Evolutionary conservation across 1,140 invertebrate species (phyloP).

Genomic region (Drosophila sucinea): DNA sequence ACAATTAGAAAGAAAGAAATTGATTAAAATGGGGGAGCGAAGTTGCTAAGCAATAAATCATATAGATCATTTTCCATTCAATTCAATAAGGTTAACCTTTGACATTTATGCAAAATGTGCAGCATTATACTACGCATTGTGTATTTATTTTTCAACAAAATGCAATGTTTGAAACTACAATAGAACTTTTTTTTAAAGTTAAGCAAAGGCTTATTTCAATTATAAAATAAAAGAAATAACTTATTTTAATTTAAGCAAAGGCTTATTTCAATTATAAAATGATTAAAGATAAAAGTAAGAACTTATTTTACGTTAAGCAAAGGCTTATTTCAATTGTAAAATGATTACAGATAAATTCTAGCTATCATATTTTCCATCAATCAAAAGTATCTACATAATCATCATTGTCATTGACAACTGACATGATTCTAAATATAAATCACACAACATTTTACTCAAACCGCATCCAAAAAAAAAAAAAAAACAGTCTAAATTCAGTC

Average conservation of each 20-base stretch:
- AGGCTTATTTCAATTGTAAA: no score
- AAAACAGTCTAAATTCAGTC: background rate
- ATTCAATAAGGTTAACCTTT: background rate
- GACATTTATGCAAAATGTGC: no score
- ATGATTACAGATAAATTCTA: background rate
- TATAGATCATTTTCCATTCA: background rate
- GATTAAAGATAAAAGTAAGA: no score
- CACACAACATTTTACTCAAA: background rate
- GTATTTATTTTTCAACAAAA: no score
- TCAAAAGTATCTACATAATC: background rate
- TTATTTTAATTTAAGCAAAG: no score
- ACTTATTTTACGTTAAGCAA: no score
- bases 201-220: no score
- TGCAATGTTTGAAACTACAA: no score
- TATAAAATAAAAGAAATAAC: no score
- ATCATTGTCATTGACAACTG: background rate
- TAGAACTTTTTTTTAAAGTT: no score
- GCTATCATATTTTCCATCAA: background rate
- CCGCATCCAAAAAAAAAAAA: background rate
- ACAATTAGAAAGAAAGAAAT: background rate
- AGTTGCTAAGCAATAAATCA: background rate
- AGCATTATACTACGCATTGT: no score
- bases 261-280: no score
- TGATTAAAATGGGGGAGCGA: background rate
- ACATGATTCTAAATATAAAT: conserved; percentile 10